Conservation (phyloP, 1,140 invertebrate genomes). For the Trachymyrmex cornetzi region DNA sequence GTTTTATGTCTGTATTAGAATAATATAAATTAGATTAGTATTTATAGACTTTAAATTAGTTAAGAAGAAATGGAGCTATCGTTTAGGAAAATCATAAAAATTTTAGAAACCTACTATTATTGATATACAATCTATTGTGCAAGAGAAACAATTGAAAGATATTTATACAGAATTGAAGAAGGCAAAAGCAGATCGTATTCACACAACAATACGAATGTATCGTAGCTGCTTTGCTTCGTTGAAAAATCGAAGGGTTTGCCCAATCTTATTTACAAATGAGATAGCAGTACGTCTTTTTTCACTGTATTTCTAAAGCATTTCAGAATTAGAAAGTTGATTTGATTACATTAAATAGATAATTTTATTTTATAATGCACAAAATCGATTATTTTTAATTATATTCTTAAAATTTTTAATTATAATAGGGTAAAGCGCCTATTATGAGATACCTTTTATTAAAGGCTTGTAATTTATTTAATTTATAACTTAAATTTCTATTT, state of each 20-base stretch:
- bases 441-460: too few species aligned
- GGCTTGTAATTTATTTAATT: too few species aligned
- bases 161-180: background rate
- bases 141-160: background rate
- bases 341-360: too few species aligned
- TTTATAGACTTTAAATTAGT: background rate
- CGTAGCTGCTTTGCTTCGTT: background rate
- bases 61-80: background rate
- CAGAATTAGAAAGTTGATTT: background rate
- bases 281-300: background rate
- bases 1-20: background rate
- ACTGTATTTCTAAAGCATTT: background rate
- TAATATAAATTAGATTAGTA: background rate
- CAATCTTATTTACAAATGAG: slow-evolving; percentile 24
- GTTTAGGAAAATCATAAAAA: background rate
- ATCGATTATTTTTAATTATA: too few species aligned
- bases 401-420: too few species aligned
- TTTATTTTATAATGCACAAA: too few species aligned
- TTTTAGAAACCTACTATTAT: background rate
- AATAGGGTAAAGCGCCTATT: too few species aligned
- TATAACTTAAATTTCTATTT: too few species aligned
- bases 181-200: background rate
- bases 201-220: background rate
- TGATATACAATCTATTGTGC: background rate
- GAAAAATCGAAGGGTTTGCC: background rate